Percentiles rank a stretch among this genome's conserved stretches.
Evolutionary conservation across 2,113 vertebrate species (phyloP).

Genomic region (Cinclus cinclus): DNA sequence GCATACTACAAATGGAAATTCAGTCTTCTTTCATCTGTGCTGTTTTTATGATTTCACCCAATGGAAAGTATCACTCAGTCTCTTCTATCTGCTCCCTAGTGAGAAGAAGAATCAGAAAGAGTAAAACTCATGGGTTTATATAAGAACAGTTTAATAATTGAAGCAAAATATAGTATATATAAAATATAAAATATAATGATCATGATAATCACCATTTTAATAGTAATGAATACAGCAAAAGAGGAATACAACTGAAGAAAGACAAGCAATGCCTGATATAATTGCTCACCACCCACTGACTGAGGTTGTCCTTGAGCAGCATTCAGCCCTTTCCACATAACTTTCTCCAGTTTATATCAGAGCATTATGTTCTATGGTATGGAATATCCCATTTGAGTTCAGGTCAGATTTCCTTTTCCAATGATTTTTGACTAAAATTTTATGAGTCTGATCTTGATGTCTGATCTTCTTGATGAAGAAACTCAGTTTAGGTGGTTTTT

Average conservation of each 20-base stretch:
- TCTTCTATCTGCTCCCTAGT: not conserved
- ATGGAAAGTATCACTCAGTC: not conserved
- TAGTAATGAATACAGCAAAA: not conserved
- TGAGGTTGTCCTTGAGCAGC: not conserved
- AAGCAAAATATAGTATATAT: not conserved
- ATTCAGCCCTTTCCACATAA: not conserved
- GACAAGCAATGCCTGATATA: fast-evolving
- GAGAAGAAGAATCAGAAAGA: not conserved
- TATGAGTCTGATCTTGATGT: not conserved
- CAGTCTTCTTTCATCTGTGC: not conserved
- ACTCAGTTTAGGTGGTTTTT: no score
- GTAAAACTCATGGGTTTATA: not conserved
- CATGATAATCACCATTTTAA: not conserved
- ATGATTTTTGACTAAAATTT: not conserved
- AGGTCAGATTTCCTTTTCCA: not conserved
- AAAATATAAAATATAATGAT: not conserved
- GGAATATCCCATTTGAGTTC: no score
- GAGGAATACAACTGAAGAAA: not conserved
- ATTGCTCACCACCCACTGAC: not conserved
- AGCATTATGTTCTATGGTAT: not conserved
- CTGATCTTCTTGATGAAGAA: not conserved
- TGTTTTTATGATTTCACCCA: not conserved
- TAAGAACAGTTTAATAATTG: not conserved
- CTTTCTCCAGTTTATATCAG: not conserved
- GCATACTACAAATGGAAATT: not conserved